Evolutionary conservation across 1,140 invertebrate species (phyloP), one percentile per base, ranked within the genome.

Genomic region (Muscidifurax raptorellus): DNA sequence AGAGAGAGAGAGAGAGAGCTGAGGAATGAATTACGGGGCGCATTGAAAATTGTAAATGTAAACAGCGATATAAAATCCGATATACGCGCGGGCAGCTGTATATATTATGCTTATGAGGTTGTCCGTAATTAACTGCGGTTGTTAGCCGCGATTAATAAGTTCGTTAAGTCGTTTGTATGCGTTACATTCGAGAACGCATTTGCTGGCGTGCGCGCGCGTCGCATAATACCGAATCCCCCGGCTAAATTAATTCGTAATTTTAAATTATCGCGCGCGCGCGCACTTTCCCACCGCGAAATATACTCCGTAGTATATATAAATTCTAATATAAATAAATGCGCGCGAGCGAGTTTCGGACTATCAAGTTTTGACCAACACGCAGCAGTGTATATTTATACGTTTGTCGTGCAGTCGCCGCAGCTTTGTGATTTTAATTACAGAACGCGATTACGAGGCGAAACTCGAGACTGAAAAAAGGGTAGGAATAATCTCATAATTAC

Each of bases 101-200:
- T n/a, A n/a, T n/a, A 67, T 74, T 59, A 69, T 69, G 25, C 27
- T 28, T 30, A 13, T 69, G 66, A 15, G 28, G 22, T n/a, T 10
- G 36, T 40, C 25, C 5, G 30, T 85, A 85, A 81, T 69, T 81
- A 69, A 44, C 64, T 47, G 66, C 25, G 69, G 47, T 36, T 36
- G 71, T 69, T 69, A 69, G 25, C 25, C 25, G 15, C 71, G 71
- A 74, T 74, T 74, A 40, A 74, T 74, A 74, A 74, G 28, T 74
- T 40, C 71, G 71, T 40, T n/a, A 36, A 74, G 71, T 74, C 32
- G 66, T 74, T 74, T 74, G 30, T 40, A 40, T 74, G 71, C 10
- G 30, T 74, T 74, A n/a, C n/a, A 40, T 40, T 74, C 32, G 71
- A 74, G 66, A 74, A 36, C 32, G 28, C 71, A 36, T 40, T 74